These are phyloP conservation scores for Lepidonotus clava DNA, from an alignment of 2,888 invertebrate genomes.

Conservation along the genomic window DNA sequence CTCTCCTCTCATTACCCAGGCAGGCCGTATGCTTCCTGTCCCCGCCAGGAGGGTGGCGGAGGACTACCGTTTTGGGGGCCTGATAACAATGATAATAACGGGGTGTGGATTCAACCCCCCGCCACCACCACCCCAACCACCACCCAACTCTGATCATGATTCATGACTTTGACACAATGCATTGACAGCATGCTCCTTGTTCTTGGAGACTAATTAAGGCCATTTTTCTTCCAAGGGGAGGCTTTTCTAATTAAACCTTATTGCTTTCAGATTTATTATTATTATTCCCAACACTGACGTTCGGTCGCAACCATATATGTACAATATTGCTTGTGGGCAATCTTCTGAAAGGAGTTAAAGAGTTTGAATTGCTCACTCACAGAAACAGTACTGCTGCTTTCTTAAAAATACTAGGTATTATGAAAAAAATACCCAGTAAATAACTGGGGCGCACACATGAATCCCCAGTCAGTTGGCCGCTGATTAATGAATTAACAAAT, in stretches of 20 bases:
- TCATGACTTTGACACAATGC: constrained; percentile 15
- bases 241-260: constrained; percentile 21
- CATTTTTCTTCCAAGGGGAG: not conserved
- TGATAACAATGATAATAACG: not conserved
- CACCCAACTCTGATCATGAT: not conserved
- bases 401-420: too few species aligned
- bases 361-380: too few species aligned
- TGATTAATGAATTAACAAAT: not conserved
- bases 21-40: not conserved
- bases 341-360: too few species aligned
- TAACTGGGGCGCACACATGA: too few species aligned
- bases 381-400: too few species aligned
- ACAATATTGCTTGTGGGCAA: too few species aligned
- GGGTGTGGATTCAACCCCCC: not conserved
- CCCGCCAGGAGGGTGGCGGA: not conserved
- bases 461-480: not conserved
- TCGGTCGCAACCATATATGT: too few species aligned
- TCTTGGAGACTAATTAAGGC: constrained; percentile 26
- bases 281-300: too few species aligned
- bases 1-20: not conserved
- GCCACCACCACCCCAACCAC: not conserved
- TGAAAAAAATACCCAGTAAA: too few species aligned
- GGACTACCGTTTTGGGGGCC: not conserved
- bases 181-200: constrained; percentile 4
- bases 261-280: not conserved